Evolutionary conservation across 2,797 vertebrate genomes (phyloP), one percentile per base, ranked within the genome.

Genomic region (Luscinia megarhynchos): DNA sequence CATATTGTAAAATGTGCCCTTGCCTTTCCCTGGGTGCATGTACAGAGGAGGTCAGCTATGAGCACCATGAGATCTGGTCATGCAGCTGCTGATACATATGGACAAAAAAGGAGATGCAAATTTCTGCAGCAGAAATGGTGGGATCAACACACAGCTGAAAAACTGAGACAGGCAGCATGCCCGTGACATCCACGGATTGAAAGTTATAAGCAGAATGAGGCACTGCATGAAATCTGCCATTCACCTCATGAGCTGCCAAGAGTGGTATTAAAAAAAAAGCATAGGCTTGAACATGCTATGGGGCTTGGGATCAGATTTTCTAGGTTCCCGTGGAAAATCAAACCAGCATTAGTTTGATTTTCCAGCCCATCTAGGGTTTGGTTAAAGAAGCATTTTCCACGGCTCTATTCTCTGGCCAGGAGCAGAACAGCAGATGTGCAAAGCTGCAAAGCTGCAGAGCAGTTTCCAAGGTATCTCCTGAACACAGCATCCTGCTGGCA

Each of bases 341-440:
- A 94, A 87, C 69, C 67, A 84, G 72, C 68, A 78, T 91, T 94
- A 93, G 38, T 93, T 91, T 83, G 74, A 93, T 96, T 97, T 97
- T 96, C 91, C 90, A 94, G 75, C n/a, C 51, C 78, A 89, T 96
- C 40, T 80, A 96, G 61, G 84, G 40, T 93, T 93, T 94, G 91
- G 90, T 94, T 93, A 75, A 90, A 55, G 64, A 84, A 90, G 46
- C 68, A 78, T 94, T 95, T 96, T 97, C 75, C 77, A 58, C 2
- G 9, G 61, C 83, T 94, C 61, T 89, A 32, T 74, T 94, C 72
- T 87, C 68, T 85, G 81, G 68, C 92, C 81, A 82, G 89, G 64
- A 93, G 81, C 70, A 94, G 78, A 87, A 45, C 2, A 8, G 82
- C 94, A 96, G 92, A 95, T 93, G 94, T 95, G 74, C 10, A 6